These are phyloP conservation scores for Montipora sp. DNA, from an alignment of 64 coral and sea anemone genomes.

Conservation along the genomic window DNA sequence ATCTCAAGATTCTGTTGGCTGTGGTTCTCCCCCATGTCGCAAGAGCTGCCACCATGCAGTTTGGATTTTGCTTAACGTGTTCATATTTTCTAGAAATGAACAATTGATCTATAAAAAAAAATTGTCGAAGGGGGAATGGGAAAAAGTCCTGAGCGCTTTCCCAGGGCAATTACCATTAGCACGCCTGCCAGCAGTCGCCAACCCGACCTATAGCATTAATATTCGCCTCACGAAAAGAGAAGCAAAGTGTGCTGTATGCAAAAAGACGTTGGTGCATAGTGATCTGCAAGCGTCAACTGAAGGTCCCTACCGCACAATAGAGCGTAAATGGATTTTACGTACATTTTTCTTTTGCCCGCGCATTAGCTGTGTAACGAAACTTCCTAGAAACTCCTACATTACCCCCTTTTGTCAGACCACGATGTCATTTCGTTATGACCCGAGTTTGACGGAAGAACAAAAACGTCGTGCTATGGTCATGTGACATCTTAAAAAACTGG, in stretches of 20 bases:
- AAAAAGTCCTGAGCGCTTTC: slow-evolving; percentile 26
- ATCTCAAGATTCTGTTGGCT: slow-evolving; percentile 21
- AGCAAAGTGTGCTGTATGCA: slow-evolving; percentile 61
- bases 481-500: slow-evolving; percentile 33
- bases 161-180: slow-evolving; percentile 34
- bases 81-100: slow-evolving; percentile 50
- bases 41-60: slow-evolving; percentile 46
- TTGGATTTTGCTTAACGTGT: slow-evolving; percentile 61
- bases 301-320: slow-evolving; percentile 44
- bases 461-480: slow-evolving; percentile 24
- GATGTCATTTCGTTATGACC: slow-evolving; percentile 24
- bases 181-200: background rate
- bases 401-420: background rate
- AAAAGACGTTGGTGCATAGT: slow-evolving; percentile 38
- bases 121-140: slow-evolving; percentile 28
- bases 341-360: slow-evolving; percentile 40
- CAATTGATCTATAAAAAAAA: slow-evolving; percentile 53
- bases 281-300: slow-evolving; percentile 43
- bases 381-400: slow-evolving; percentile 46
- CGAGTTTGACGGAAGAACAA: slow-evolving; percentile 5
- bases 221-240: background rate
- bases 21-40: slow-evolving; percentile 11
- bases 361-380: slow-evolving; percentile 34
- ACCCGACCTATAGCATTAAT: slow-evolving; percentile 16
- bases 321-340: slow-evolving; percentile 47